Base-by-base conservation (phyloP, 2,888 invertebrate species). In the Maniola hyperantus region DNA sequence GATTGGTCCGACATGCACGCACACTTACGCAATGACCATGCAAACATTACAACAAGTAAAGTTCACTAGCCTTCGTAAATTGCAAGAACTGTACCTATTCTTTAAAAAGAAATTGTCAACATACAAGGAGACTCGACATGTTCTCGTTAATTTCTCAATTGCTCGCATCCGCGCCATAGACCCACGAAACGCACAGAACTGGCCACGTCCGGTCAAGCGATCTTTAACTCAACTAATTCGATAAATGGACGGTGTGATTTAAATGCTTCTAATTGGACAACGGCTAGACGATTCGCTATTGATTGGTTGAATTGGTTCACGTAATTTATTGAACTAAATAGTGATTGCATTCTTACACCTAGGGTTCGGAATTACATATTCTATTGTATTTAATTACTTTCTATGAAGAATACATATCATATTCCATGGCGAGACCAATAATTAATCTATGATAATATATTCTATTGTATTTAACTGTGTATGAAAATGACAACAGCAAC, bases 121-220 rank as follows among this genome's bases (percentile, higher is more conserved):
- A 50, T 59, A 18, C 42, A 59, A 44, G 44, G 20, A 26, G 36
- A 64, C 54, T 20, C 39, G 20, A 53, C 54, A 36, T 42, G 36
- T 61, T 48, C 55, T 82, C 80, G 74, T 80, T 85, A 89, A 89
- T 88, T 84, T 80, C 81, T 89, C 88, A 91, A 90, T 90, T 90
- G 90, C 79, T 77, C 76, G 79, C 87, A 88, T 91, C 91, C 90
- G 87, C 70, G 76, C 74, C 79, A 77, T 71, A 82, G 88, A 83
- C 76, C 51, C 51, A 74, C 73, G 53, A 65, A 80, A 80, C 74
- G 69, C 61, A 63, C 70, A 82, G 83, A 87, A 75, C 69, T 74
- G 82, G 64, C 84, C 64, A 64, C 72, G 74, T 79, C 76, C 79
- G 75, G 73, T 71, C 76, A 74, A 73, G 68, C 74, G 76, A 76